phyloP scores from a whole-genome alignment of 2,113 vertebrate species.

The Silurus meridionalis region DNA sequence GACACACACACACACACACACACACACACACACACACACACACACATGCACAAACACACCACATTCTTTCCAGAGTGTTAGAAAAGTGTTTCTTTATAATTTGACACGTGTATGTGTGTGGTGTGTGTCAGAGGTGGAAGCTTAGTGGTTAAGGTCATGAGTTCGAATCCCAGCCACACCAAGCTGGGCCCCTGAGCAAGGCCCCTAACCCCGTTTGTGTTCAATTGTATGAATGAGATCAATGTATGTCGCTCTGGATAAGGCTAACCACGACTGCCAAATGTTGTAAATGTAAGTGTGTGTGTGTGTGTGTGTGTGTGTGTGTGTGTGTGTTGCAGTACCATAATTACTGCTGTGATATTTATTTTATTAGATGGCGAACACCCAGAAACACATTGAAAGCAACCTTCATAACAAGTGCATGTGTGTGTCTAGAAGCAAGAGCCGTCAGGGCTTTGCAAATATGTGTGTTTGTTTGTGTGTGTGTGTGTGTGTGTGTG shows the following conservation, averaged over 20 bases:
- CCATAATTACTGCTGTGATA: constrained; percentile 56
- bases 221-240: neutral
- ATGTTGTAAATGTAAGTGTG: no score
- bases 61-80: neutral
- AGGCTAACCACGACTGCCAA: no score
- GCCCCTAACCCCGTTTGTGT: no score
- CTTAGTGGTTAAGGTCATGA: no score
- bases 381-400: constrained; percentile 47
- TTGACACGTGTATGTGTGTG: neutral
- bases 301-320: neutral
- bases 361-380: constrained; percentile 58
- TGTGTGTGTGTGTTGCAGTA: constrained; percentile 37
- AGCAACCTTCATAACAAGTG: constrained; percentile 11
- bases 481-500: neutral
- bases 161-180: no score
- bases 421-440: neutral
- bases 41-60: neutral
- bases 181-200: no score
- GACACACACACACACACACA: no score
- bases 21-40: no score
- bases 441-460: neutral
- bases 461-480: neutral
- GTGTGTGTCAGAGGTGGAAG: no score
- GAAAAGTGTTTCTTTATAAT: neutral
- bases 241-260: neutral